A percentile compares a stretch with the other conserved stretches of the same genome.
Evolutionary conservation across 2,888 invertebrate genomes (phyloP).

Genomic region (Laspeyria flexula): DNA sequence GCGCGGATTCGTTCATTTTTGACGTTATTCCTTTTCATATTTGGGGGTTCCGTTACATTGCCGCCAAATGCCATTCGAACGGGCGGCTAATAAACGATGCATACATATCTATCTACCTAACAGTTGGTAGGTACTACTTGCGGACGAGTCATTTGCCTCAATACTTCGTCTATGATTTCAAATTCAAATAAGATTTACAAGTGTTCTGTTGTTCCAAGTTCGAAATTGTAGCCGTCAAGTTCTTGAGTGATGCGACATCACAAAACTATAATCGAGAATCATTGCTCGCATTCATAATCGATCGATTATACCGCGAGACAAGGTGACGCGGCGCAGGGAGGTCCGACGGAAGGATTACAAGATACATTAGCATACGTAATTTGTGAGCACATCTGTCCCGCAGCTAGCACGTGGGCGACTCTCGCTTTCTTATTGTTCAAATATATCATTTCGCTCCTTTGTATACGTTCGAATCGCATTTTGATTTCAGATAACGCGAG

Average conservation of each 20-base stretch:
- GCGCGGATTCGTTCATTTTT: conserved; percentile 67
- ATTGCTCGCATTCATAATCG: conserved; percentile 68
- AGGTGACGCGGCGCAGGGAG: conserved; percentile 67
- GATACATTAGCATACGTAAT: conserved; percentile 83
- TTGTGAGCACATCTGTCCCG: conserved; percentile 73
- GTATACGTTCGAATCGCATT: conserved; percentile 56
- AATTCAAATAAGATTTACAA: conserved; percentile 28
- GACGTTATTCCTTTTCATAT: conserved; percentile 59
- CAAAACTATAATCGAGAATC: conserved; percentile 50
- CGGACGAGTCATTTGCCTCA: conserved; percentile 23
- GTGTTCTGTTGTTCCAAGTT: conserved; percentile 22
- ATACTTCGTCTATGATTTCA: conserved; percentile 25
- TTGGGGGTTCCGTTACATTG: conserved; percentile 41
- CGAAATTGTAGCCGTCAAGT: conserved; percentile 34
- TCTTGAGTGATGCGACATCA: conserved; percentile 52
- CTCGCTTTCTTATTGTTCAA: conserved; percentile 74
- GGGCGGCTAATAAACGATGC: conserved; percentile 35
- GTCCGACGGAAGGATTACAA: conserved; percentile 82
- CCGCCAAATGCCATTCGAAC: conserved; percentile 39
- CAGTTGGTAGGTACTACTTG: not conserved
- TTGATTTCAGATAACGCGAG: conserved; percentile 58
- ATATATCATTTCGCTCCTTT: conserved; percentile 68
- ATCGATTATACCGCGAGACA: conserved; percentile 69
- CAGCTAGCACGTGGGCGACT: conserved; percentile 67
- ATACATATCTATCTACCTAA: conserved; percentile 14